phyloP scores from a whole-genome alignment of 2,888 invertebrate species.

The Euzetes globulus region DNA sequence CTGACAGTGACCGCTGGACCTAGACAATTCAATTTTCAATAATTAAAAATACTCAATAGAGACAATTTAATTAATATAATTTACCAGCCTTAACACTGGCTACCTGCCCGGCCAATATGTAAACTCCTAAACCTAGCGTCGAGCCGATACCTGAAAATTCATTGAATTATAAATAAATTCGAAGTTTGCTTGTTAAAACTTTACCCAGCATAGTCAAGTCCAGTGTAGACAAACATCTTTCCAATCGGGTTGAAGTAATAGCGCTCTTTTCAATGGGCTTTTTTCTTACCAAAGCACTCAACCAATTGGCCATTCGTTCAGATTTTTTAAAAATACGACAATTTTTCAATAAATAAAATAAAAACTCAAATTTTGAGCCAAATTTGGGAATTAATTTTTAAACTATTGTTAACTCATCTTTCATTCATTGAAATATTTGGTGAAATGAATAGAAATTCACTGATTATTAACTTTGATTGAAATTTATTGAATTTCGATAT shows the following conservation, averaged over 20 bases:
- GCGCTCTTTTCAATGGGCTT: slow-evolving; percentile 31
- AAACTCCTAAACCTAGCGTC: slow-evolving; percentile 79
- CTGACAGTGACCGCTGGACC: slow-evolving; percentile 87
- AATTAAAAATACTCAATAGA: no score
- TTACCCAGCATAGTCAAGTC: slow-evolving; percentile 64
- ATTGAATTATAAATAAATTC: neutral
- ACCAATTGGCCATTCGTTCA: no score
- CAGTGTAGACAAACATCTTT: slow-evolving; percentile 65
- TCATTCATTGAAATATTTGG: no score
- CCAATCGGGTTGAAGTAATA: slow-evolving; percentile 41
- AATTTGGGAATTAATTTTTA: no score
- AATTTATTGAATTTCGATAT: no score
- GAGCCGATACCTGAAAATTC: slow-evolving; percentile 47
- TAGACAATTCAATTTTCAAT: slow-evolving; percentile 55
- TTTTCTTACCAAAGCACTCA: neutral
- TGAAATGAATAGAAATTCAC: no score
- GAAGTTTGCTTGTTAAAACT: neutral
- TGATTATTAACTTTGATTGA: no score
- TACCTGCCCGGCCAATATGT: slow-evolving; percentile 82
- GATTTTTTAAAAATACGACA: no score
- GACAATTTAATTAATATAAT: no score
- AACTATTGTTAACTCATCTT: no score
- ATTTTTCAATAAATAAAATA: no score
- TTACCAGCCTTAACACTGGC: slow-evolving; percentile 76
- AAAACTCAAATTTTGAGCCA: no score